These are phyloP conservation scores for Liopterus haemorrhoidalis DNA, from an alignment of 2,888 invertebrate genomes.

Conservation along the genomic window DNA sequence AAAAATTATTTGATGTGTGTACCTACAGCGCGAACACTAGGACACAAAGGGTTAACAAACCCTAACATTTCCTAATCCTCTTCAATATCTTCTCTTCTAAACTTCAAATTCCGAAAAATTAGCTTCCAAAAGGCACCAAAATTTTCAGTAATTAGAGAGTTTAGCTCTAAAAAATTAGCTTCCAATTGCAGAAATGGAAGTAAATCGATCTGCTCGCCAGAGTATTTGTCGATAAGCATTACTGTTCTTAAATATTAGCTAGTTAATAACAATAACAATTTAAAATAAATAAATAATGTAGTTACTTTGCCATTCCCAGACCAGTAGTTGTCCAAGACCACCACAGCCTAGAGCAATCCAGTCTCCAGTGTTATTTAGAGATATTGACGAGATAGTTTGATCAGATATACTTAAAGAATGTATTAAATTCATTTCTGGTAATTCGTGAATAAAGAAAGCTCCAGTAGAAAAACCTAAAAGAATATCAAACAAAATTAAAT, in stretches of 20 bases:
- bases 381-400: constrained; percentile 71
- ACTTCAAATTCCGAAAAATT: too few relatives aligned
- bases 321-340: constrained; percentile 84
- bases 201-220: too few relatives aligned
- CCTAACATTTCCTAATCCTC: too few relatives aligned
- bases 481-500: constrained; percentile 10
- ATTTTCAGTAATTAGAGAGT: too few relatives aligned
- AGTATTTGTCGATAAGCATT: too few relatives aligned
- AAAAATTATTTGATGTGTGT: too few relatives aligned
- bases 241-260: neutral
- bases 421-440: constrained; percentile 89
- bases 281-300: constrained; percentile 17
- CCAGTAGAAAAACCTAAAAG: constrained; percentile 78
- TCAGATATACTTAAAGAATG: constrained; percentile 86
- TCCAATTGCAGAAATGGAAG: too few relatives aligned
- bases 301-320: constrained; percentile 99
- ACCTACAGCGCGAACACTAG: too few relatives aligned
- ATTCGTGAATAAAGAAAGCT: constrained; percentile 86
- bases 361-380: constrained; percentile 82
- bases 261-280: constrained; percentile 2
- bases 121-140: too few relatives aligned
- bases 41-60: too few relatives aligned
- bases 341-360: constrained; percentile 94
- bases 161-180: too few relatives aligned
- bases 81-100: too few relatives aligned